Conservation (phyloP, 2,888 invertebrate genomes). For the Trichacis sp. region DNA sequence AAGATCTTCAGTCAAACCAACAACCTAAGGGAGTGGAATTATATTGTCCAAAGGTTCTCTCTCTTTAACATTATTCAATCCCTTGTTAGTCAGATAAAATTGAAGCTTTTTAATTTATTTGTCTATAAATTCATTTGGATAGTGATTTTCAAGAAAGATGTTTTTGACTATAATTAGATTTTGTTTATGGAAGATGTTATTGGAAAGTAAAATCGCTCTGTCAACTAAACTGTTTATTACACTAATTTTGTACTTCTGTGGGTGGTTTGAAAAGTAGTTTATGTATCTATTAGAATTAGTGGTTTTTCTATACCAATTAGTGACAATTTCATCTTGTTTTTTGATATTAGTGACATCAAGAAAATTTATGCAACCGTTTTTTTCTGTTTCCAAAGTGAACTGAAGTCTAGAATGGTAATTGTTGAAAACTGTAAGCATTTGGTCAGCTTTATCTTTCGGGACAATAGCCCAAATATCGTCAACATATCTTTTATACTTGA, state of each 20-base stretch:
- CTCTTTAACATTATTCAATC: no score
- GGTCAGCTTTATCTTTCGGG: constrained; percentile 7
- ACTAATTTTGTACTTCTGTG: constrained; percentile 15
- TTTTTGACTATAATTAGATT: constrained; percentile 7
- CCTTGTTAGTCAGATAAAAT: no score
- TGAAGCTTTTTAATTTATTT: constrained; percentile 15
- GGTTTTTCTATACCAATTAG: constrained; percentile 17
- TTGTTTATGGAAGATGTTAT: background rate
- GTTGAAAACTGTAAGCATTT: constrained; percentile 11
- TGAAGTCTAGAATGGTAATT: constrained; percentile 10
- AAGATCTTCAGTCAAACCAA: no score
- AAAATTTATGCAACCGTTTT: background rate
- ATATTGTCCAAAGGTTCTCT: no score
- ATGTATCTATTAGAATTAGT: constrained; percentile 8
- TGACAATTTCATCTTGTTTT: background rate
- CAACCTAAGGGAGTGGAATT: no score
- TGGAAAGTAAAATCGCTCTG: constrained; percentile 5
- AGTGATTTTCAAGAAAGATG: constrained; percentile 8
- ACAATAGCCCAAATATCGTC: constrained; percentile 20
- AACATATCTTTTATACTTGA: constrained; percentile 16
- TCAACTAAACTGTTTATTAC: constrained; percentile 11
- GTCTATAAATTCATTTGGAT: constrained; percentile 2
- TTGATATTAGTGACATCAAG: background rate
- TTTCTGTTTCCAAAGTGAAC: constrained; percentile 7
- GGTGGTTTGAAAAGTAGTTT: constrained; percentile 10